These are phyloP conservation scores for Tupaia chinensis DNA, from an alignment of 2,113 vertebrate genomes.

Conservation along the genomic window DNA sequence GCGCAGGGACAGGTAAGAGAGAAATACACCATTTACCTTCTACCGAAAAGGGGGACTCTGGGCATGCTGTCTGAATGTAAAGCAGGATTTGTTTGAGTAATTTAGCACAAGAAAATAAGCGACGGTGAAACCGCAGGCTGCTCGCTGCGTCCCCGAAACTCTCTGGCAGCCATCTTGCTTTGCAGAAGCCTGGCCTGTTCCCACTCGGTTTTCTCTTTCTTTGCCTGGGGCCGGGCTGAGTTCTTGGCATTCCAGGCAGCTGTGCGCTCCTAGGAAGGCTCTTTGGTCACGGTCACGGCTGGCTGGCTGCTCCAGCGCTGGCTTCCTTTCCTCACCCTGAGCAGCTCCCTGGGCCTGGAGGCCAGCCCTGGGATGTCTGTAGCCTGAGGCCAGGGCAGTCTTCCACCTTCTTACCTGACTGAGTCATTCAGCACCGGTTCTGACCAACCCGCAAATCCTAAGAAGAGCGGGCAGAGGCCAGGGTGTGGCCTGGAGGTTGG, in stretches of 20 bases:
- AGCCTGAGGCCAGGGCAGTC: accelerated
- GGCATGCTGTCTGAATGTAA: not conserved
- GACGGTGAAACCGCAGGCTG: too few species aligned
- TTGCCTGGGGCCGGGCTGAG: not conserved
- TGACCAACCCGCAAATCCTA: accelerated
- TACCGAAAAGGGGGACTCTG: too few species aligned
- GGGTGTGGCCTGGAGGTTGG: too few species aligned
- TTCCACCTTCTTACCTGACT: not conserved
- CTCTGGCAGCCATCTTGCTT: accelerated
- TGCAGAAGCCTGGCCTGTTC: accelerated
- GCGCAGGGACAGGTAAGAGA: not conserved
- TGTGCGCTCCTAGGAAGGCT: accelerated
- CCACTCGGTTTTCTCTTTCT: not conserved
- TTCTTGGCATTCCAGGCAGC: not conserved
- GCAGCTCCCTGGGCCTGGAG: too few species aligned
- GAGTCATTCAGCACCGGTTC: too few species aligned
- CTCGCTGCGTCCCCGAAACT: accelerated
- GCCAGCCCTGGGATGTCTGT: accelerated
- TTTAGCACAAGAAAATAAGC: not conserved
- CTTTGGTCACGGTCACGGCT: not conserved
- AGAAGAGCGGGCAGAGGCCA: too few species aligned
- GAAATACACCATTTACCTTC: not conserved
- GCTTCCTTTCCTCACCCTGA: not conserved
- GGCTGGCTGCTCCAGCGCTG: too few species aligned
- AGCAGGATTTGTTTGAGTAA: not conserved